Conservation (phyloP, 2,888 invertebrate species). For the Euclidia mi region DNA sequence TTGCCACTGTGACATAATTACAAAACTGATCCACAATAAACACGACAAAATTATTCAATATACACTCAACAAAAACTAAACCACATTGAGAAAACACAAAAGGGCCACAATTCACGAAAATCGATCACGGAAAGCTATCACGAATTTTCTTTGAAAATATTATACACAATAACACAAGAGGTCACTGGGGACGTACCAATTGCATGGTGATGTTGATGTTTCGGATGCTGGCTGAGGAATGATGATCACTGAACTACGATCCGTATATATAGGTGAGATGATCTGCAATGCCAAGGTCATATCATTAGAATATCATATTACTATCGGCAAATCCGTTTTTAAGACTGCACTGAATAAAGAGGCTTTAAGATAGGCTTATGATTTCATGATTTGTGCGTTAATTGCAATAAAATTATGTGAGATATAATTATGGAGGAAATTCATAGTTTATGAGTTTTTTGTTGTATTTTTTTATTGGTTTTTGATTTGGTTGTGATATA, state of each 20-base stretch:
- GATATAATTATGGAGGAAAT: no score
- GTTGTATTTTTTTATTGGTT: no score
- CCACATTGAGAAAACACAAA: slow-evolving; percentile 10
- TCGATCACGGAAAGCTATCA: slow-evolving; percentile 10
- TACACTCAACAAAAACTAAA: slow-evolving; percentile 1
- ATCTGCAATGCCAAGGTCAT: slow-evolving; percentile 78
- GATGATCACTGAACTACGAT: slow-evolving; percentile 60
- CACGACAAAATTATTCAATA: no score
- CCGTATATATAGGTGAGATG: slow-evolving; percentile 77
- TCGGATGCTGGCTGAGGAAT: slow-evolving; percentile 73
- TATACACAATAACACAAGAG: slow-evolving; percentile 6
- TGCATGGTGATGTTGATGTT: slow-evolving; percentile 78
- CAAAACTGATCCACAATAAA: no score
- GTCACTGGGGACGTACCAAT: slow-evolving; percentile 72
- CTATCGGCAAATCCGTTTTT: not conserved
- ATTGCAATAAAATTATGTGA: no score
- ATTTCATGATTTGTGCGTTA: no score
- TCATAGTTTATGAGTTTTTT: no score
- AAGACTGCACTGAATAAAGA: not conserved
- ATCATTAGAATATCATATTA: slow-evolving; percentile 7
- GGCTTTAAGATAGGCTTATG: slow-evolving; percentile 54
- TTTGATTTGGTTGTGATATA: no score
- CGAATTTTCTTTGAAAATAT: slow-evolving; percentile 15
- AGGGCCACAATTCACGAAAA: slow-evolving; percentile 26
- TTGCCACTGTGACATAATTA: no score